Percentiles rank a stretch among this genome's conserved stretches.
phyloP scores from a whole-genome alignment of 2,888 invertebrate genomes.

The Heliconius sara region DNA sequence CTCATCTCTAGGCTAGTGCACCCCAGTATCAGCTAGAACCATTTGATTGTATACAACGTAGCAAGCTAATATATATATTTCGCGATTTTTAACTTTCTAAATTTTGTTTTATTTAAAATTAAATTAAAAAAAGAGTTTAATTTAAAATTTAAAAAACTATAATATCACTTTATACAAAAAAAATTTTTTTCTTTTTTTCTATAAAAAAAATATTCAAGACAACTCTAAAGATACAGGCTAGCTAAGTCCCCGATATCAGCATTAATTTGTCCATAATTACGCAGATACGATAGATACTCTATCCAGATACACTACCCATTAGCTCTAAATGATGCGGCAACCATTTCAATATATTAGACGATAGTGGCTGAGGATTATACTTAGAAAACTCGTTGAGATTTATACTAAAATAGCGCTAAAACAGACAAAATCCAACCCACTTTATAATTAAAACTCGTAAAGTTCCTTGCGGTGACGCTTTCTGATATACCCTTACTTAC shows the following conservation, averaged over 20 bases:
- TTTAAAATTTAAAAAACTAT: no score
- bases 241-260: constrained; percentile 6
- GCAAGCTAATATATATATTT: no score
- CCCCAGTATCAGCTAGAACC: no score
- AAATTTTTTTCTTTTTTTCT: no score
- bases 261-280: constrained; percentile 26
- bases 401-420: background rate
- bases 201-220: no score
- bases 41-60: no score
- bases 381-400: background rate
- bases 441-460: constrained; percentile 39
- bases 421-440: background rate
- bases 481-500: constrained; percentile 17
- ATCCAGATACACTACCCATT: constrained; percentile 19
- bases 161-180: no score
- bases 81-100: no score
- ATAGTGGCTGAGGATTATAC: constrained; percentile 5
- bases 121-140: no score
- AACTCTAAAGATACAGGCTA: background rate
- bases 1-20: no score
- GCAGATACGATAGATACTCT: constrained; percentile 6
- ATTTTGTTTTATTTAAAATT: no score
- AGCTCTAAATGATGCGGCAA: constrained; percentile 32
- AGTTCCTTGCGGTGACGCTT: constrained; percentile 13
- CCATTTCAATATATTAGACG: constrained; percentile 32